Conservation (phyloP, 2,113 vertebrate genomes). For the Sceloporus undulatus region DNA sequence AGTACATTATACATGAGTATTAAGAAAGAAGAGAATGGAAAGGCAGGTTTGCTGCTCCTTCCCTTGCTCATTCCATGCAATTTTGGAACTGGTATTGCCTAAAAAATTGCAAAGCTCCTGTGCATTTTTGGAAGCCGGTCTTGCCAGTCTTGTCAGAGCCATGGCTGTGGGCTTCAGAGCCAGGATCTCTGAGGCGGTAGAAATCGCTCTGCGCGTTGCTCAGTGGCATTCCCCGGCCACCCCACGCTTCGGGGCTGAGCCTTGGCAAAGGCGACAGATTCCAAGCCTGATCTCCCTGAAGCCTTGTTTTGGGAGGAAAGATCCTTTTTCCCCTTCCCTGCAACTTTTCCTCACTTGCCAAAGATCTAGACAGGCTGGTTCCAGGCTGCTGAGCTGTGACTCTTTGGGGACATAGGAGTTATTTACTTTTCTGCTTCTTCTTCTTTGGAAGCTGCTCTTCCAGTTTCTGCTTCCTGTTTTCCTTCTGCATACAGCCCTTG, state of each 20-base stretch:
- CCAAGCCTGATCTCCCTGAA: neutral
- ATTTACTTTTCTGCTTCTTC: slow-evolving; percentile 37
- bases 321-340: neutral
- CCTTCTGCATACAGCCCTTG: slow-evolving; percentile 35
- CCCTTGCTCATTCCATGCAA: too few species aligned
- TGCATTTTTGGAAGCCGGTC: neutral
- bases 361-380: slow-evolving; percentile 33
- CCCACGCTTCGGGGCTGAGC: too few species aligned
- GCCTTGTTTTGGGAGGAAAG: neutral
- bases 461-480: slow-evolving; percentile 79
- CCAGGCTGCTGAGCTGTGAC: slow-evolving; percentile 25
- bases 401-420: slow-evolving; percentile 22
- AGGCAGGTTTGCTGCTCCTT: too few species aligned
- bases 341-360: slow-evolving; percentile 36
- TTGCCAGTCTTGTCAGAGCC: neutral
- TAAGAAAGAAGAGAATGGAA: too few species aligned
- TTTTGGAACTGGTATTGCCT: too few species aligned
- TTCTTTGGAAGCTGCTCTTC: slow-evolving; percentile 45
- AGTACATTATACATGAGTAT: too few species aligned
- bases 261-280: neutral
- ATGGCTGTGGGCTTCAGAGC: neutral
- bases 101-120: too few species aligned
- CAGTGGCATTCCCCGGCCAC: too few species aligned
- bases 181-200: neutral
- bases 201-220: neutral